Conservation (phyloP, 1,140 invertebrate genomes). For the Pogonomyrmex barbatus region DNA sequence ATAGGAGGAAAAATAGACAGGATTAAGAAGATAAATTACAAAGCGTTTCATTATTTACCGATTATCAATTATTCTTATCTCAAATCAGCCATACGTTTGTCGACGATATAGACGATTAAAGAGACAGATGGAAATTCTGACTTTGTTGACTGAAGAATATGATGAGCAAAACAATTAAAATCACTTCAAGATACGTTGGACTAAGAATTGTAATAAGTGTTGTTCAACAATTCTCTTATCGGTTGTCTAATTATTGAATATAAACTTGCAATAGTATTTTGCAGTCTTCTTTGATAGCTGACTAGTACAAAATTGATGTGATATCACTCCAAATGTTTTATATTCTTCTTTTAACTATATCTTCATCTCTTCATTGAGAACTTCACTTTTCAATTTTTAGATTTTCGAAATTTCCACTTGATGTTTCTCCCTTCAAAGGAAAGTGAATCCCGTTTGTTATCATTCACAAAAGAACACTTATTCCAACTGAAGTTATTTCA, state of each 20-base stretch:
- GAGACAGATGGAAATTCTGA: not conserved
- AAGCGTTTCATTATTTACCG: constrained; percentile 8
- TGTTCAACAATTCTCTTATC: not conserved
- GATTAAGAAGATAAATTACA: not conserved
- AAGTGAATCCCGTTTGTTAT: not conserved
- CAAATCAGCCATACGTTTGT: constrained; percentile 4
- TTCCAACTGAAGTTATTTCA: too few species aligned
- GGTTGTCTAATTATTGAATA: not conserved
- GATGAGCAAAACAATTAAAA: not conserved
- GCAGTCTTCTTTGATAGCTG: not conserved
- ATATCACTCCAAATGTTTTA: not conserved
- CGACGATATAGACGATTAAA: not conserved
- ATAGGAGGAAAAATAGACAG: not conserved
- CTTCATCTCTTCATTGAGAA: not conserved
- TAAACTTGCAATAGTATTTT: not conserved
- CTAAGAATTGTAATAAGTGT: not conserved
- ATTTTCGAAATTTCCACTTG: not conserved
- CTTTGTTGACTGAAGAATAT: not conserved
- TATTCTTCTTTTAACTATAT: not conserved
- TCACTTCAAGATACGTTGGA: not conserved
- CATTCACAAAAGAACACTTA: not conserved
- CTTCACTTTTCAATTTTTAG: not conserved
- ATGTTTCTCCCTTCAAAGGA: not conserved
- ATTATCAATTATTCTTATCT: constrained; percentile 5
- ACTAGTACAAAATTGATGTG: constrained; percentile 4